These are phyloP conservation scores for Orientallactaga bullata DNA, from an alignment of 2,113 vertebrate species.

Conservation along the genomic window DNA sequence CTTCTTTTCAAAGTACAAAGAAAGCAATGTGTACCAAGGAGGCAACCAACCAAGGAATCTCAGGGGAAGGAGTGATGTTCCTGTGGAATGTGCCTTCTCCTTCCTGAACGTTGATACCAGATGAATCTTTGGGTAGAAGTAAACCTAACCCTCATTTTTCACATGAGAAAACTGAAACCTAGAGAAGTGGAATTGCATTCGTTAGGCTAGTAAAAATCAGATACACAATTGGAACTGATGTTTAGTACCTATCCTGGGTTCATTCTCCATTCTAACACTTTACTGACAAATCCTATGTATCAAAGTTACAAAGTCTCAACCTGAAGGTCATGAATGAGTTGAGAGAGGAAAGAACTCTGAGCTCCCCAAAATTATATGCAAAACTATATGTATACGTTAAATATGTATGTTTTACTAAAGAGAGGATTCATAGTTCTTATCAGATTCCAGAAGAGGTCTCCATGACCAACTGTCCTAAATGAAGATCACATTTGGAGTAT, in stretches of 20 bases:
- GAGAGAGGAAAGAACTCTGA: conserved; percentile 35
- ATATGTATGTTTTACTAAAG: conserved; percentile 61
- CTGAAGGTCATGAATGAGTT: conserved; percentile 23
- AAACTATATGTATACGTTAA: conserved; percentile 61
- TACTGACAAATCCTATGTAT: conserved; percentile 71
- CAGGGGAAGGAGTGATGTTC: conserved; percentile 71
- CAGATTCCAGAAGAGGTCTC: conserved; percentile 65
- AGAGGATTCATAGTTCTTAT: conserved; percentile 57
- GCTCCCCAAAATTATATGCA: conserved; percentile 45
- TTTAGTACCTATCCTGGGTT: conserved; percentile 70
- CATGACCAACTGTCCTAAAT: conserved; percentile 56
- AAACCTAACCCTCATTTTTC: conserved; percentile 25
- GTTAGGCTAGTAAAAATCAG: conserved; percentile 47
- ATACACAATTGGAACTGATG: conserved; percentile 29
- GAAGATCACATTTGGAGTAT: conserved; percentile 67
- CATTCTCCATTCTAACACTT: conserved; percentile 66
- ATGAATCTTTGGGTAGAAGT: conserved; percentile 39
- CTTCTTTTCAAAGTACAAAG: conserved; percentile 76
- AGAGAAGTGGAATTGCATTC: conserved; percentile 36
- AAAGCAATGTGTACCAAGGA: conserved; percentile 63
- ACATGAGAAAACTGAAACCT: conserved; percentile 41
- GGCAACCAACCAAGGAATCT: conserved; percentile 43
- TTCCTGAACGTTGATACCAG: conserved; percentile 54
- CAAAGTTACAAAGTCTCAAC: conserved; percentile 56
- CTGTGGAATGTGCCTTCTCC: background rate